These are phyloP conservation scores for Punctoribates punctum DNA, from an alignment of 2,888 invertebrate species.

Conservation along the genomic window DNA sequence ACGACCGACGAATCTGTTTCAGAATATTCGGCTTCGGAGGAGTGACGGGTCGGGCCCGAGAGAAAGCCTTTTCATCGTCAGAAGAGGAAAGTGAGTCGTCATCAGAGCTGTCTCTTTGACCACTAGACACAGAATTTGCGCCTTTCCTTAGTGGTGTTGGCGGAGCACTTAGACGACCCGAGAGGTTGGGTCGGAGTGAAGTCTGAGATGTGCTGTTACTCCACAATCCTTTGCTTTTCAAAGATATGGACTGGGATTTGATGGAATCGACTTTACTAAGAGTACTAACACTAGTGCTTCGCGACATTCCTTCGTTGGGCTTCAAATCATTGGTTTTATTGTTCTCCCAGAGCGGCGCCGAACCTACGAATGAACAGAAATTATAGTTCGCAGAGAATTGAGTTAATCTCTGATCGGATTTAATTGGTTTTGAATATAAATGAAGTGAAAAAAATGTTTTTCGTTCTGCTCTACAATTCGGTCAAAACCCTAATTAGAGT, in stretches of 20 bases:
- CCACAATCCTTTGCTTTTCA: conserved; percentile 37
- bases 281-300: conserved; percentile 48
- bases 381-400: background rate
- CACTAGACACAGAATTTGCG: conserved; percentile 33
- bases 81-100: conserved; percentile 27
- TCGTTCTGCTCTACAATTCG: background rate
- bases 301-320: conserved; percentile 41
- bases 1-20: conserved; percentile 45
- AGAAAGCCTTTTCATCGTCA: background rate
- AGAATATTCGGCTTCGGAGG: conserved; percentile 45
- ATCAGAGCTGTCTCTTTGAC: conserved; percentile 41
- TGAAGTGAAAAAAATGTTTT: background rate
- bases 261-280: conserved; percentile 44
- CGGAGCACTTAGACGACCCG: conserved; percentile 41
- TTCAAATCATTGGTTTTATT: conserved; percentile 23
- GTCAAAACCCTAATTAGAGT: background rate
- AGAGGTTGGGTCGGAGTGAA: conserved; percentile 35
- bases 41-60: conserved; percentile 40
- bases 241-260: conserved; percentile 33
- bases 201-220: conserved; percentile 35
- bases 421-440: conserved; percentile 1
- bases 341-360: conserved; percentile 44
- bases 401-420: background rate
- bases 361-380: background rate
- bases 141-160: conserved; percentile 30